Conservation (phyloP, 2,797 vertebrate species). For the Nasua narica region DNA sequence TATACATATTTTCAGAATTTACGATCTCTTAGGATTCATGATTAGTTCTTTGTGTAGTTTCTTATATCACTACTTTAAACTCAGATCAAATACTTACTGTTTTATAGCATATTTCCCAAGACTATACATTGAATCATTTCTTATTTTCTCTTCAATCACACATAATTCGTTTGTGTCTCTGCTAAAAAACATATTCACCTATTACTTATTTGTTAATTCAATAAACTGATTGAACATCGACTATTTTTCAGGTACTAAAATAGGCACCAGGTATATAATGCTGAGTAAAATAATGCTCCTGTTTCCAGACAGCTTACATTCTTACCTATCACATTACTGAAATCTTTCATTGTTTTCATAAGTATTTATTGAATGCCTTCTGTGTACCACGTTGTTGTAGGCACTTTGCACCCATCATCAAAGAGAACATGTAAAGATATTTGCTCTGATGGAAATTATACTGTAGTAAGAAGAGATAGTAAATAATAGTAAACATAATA, state of each 20-base stretch:
- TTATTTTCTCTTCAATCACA: neutral
- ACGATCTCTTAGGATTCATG: neutral
- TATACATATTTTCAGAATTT: neutral
- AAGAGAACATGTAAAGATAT: neutral
- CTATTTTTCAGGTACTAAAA: neutral
- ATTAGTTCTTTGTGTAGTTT: neutral
- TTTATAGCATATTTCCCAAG: neutral
- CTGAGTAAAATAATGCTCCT: neutral
- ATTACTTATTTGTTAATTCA: neutral
- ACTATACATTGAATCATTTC: neutral
- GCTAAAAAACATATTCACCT: neutral
- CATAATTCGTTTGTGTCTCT: neutral
- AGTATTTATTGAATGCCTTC: neutral
- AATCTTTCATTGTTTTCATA: neutral
- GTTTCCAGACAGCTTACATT: neutral
- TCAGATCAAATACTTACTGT: neutral
- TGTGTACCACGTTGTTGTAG: neutral
- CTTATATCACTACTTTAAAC: neutral
- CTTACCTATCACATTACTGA: neutral
- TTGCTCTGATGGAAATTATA: neutral
- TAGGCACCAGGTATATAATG: accelerated
- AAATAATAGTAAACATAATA: neutral
- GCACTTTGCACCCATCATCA: neutral
- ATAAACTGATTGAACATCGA: neutral
- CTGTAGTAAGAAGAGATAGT: neutral